Evolutionary conservation across 2,113 vertebrate species (phyloP).

Genomic region (Vimba vimba): DNA sequence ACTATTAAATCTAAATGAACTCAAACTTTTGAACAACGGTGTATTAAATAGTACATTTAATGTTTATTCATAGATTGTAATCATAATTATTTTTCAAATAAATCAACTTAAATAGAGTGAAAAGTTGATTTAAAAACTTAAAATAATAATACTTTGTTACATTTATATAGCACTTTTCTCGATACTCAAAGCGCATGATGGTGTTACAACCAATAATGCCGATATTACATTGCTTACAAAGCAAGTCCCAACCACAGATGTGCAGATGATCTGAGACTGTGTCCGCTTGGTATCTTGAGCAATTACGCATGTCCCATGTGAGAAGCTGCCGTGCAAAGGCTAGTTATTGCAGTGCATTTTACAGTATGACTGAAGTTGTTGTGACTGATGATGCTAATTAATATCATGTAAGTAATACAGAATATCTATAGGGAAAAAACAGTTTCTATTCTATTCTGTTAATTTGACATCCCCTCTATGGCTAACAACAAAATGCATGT

Average conservation of each 20-base stretch:
- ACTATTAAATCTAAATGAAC: no score
- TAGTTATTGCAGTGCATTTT: background rate
- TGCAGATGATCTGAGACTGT: slow-evolving; percentile 5
- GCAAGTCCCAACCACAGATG: slow-evolving; percentile 43
- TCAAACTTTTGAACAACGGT: background rate
- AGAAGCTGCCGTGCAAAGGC: background rate
- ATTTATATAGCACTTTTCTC: no score
- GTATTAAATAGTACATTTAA: background rate
- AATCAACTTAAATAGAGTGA: background rate
- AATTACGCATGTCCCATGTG: background rate
- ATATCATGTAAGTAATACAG: no score
- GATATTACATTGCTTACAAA: slow-evolving; percentile 50
- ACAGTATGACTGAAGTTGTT: background rate
- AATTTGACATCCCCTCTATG: no score
- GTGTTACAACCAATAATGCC: no score
- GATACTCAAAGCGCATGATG: no score
- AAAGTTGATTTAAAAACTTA: background rate
- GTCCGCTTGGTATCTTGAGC: background rate
- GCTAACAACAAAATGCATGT: background rate
- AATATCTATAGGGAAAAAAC: no score
- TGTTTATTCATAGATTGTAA: background rate
- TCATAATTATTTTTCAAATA: background rate
- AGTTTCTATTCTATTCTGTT: background rate
- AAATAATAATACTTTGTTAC: background rate
- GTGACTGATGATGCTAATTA: background rate